Conservation (phyloP, 2,797 vertebrate genomes). For the Schizothorax lantsangensis region DNA sequence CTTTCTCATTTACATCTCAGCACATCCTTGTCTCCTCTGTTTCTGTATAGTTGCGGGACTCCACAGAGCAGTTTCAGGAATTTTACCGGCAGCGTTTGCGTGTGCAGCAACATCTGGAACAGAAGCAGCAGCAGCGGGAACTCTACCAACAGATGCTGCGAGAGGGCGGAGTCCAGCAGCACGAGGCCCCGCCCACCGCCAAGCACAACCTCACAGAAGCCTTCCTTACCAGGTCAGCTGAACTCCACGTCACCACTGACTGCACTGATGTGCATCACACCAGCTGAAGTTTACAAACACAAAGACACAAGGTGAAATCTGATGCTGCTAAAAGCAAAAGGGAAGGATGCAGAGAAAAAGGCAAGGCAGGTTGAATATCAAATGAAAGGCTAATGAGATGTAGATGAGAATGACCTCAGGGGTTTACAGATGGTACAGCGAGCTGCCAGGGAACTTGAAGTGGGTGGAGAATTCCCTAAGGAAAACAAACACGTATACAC, state of each 20-base stretch:
- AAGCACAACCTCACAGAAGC: constrained; percentile 97
- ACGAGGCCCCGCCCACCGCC: constrained; percentile 81
- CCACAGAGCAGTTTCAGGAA: constrained; percentile 96
- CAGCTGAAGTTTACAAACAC: not conserved
- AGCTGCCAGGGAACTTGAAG: not conserved
- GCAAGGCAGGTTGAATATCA: constrained; percentile 27
- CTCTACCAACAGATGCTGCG: constrained; percentile 97
- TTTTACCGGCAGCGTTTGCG: constrained; percentile 94
- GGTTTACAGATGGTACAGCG: constrained; percentile 50
- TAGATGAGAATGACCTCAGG: constrained; percentile 41
- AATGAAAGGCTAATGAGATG: constrained; percentile 38
- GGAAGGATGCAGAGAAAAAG: not conserved
- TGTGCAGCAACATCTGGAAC: constrained; percentile 97
- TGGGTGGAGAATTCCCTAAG: constrained; percentile 22
- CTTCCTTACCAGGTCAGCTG: constrained; percentile 91
- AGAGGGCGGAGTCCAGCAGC: constrained; percentile 96
- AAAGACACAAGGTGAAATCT: constrained; percentile 22
- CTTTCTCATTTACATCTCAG: not conserved
- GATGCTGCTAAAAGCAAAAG: not conserved
- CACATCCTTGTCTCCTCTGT: not conserved
- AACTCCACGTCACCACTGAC: constrained; percentile 24
- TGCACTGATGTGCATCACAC: not conserved
- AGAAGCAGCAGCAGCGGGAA: constrained; percentile 95
- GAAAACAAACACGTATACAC: constrained; percentile 17
- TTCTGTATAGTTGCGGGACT: constrained; percentile 86